Base-by-base conservation (phyloP, 2,797 vertebrate genomes). In the Cercopithecus diana region DNA sequence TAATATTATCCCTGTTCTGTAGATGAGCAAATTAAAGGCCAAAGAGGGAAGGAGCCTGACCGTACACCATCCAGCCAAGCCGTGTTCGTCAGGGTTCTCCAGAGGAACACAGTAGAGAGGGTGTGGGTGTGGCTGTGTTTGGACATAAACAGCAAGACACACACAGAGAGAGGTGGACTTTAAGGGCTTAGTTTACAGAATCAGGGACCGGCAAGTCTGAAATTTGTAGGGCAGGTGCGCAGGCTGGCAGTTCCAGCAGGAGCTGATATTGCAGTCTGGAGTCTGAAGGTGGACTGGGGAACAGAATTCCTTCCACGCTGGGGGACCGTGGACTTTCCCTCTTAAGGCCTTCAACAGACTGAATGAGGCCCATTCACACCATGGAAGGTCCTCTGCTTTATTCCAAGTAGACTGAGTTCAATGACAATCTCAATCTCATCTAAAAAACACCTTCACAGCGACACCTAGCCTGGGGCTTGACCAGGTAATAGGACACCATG, bases 371-470 rank as follows among this genome's bases (percentile, higher is more conserved):
- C 72, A 43, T 17, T 9, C 14, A 0, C 15, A 22, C 2, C 4
- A 0, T 0, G 1, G 45, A 14, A 0, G 3, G 20, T 4, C 7
- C 7, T 20, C 7, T 28, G 11, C 36, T 36, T n/a, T 43, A 15
- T 22, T 80, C 45, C 15, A 30, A 20, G 55, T 58, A 22, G 20
- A 41, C 88, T 22, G 57, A 4, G 11, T 0, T 20, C 64, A 55
- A 5, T 50, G 14, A 17, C 48, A 50, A 50, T 39, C 0, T 39
- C 19, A 6, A 7, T 67, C 45, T 30, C 48, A 30, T 52, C 39
- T 70, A 7, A 15, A 67, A 72, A 55, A 57, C 11, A 11, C 15
- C 0, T 20, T 33, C 75, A 45, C 3, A 4, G 72, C 0, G 39
- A 43, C 12, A 1, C 4, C 39, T 3, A 20, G 30, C 28, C 73